Conservation (phyloP, 2,888 invertebrate species). For the Margaritifera margaritifera region DNA sequence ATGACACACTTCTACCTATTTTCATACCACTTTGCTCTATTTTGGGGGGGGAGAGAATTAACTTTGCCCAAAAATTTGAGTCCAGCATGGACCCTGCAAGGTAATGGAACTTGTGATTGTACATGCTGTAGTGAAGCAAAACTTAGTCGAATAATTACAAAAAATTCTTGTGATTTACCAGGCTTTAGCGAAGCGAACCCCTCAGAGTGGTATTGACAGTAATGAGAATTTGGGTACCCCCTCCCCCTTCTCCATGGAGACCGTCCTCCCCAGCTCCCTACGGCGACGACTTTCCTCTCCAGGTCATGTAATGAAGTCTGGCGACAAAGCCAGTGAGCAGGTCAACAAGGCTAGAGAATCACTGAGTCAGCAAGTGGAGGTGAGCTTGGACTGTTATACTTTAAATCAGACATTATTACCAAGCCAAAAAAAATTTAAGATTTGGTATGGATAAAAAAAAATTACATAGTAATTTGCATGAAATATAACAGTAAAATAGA, state of each 20-base stretch:
- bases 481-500: too few relatives aligned
- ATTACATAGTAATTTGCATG: too few relatives aligned
- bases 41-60: too few relatives aligned
- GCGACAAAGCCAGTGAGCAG: constrained; percentile 63
- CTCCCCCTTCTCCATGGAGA: constrained; percentile 75
- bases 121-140: not conserved
- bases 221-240: constrained; percentile 48
- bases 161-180: constrained; percentile 62
- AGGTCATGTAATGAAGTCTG: constrained; percentile 48
- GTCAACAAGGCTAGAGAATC: constrained; percentile 75
- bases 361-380: constrained; percentile 77
- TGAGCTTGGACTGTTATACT: constrained; percentile 24
- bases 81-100: not conserved
- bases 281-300: constrained; percentile 79
- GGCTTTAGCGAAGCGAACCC: constrained; percentile 79
- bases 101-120: not conserved
- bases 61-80: too few relatives aligned
- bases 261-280: constrained; percentile 77
- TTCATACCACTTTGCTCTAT: too few relatives aligned
- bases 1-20: too few relatives aligned
- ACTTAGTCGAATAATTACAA: not conserved
- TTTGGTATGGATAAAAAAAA: too few relatives aligned
- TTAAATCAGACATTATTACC: not conserved
- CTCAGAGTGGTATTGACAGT: constrained; percentile 73
- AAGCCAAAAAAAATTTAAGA: too few relatives aligned